A percentile compares a stretch with the other conserved stretches of the same genome.
Conservation (phyloP, 2,113 vertebrate genomes). For the Verasper variegatus region DNA sequence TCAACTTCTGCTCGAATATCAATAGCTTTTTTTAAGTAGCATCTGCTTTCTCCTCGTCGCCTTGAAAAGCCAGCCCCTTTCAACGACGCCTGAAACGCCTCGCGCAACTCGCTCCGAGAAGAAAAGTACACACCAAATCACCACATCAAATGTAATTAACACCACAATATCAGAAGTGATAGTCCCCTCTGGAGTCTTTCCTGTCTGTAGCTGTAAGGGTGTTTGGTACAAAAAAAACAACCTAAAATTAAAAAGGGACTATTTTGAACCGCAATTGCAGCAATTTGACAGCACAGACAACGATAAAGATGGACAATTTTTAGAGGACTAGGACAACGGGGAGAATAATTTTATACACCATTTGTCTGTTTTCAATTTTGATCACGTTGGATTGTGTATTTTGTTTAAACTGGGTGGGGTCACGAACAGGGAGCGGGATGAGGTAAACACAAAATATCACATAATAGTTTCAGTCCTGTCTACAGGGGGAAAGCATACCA, state of each 20-base stretch:
- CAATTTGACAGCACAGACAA: neutral
- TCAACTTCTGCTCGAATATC: slow-evolving; percentile 2
- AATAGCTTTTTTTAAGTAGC: slow-evolving; percentile 18
- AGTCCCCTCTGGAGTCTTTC: neutral
- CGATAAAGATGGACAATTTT: too few species aligned
- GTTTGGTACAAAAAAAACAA: neutral
- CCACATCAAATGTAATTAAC: slow-evolving; percentile 7
- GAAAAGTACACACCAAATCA: neutral
- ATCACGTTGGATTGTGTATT: neutral
- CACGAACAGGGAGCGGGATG: neutral
- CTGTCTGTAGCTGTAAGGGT: neutral
- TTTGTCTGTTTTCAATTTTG: neutral
- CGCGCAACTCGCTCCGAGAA: neutral
- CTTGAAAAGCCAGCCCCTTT: slow-evolving; percentile 1
- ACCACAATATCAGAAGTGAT: slow-evolving; percentile 24
- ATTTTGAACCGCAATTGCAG: neutral
- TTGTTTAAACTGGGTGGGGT: slow-evolving; percentile 28
- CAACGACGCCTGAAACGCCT: neutral
- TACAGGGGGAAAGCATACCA: slow-evolving; percentile 41
- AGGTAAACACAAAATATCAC: slow-evolving; percentile 22
- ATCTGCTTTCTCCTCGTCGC: neutral
- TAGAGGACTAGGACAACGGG: too few species aligned
- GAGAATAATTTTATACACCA: neutral
- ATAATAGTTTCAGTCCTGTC: neutral
- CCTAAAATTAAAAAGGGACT: neutral